Conservation (phyloP, 2,113 vertebrate genomes). For the Poeciliopsis turrubarensis region DNA sequence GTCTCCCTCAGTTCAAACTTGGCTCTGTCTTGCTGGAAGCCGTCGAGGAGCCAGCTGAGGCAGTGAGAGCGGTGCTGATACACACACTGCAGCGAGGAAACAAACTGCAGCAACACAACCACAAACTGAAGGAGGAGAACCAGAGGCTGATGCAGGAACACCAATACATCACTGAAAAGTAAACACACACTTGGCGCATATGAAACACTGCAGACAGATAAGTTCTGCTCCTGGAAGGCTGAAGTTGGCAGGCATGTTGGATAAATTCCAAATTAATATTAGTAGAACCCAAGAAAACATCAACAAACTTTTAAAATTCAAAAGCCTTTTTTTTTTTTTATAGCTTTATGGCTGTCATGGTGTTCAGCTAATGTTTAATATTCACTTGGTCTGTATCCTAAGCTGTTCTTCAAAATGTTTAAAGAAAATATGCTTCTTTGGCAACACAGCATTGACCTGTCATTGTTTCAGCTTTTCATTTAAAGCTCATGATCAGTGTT, state of each 20-base stretch:
- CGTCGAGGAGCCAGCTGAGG: slow-evolving; percentile 73
- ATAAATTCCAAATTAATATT: no score
- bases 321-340: no score
- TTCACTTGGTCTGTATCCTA: no score
- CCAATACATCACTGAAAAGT: slow-evolving; percentile 82
- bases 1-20: slow-evolving; percentile 84
- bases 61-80: slow-evolving; percentile 82
- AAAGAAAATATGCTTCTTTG: neutral
- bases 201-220: neutral
- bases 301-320: no score
- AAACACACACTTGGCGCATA: slow-evolving; percentile 44
- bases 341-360: neutral
- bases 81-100: slow-evolving; percentile 81
- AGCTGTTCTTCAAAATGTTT: no score
- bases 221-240: no score
- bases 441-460: neutral
- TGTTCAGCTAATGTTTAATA: neutral
- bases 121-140: slow-evolving; percentile 86
- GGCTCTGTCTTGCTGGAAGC: slow-evolving; percentile 81
- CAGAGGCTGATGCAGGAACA: slow-evolving; percentile 81
- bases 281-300: no score
- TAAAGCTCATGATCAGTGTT: neutral
- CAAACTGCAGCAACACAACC: slow-evolving; percentile 76
- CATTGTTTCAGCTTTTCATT: neutral
- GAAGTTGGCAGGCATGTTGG: no score